Percentiles rank a stretch among this genome's conserved stretches.
These are phyloP conservation scores for Dryobota labecula DNA, from an alignment of 2,888 invertebrate genomes.

Conservation along the genomic window DNA sequence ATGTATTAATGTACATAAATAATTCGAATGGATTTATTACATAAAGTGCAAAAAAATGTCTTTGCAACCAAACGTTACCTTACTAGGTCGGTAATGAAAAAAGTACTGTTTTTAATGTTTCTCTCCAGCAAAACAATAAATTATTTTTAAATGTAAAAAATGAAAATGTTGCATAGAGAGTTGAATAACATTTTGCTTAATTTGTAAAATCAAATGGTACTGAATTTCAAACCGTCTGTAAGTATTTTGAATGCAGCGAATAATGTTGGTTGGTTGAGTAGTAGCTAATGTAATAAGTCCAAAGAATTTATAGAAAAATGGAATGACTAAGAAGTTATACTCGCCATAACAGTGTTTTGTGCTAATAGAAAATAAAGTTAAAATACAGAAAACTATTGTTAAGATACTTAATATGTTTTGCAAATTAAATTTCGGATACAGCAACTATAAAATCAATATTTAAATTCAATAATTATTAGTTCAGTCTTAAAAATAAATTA, in stretches of 20 bases:
- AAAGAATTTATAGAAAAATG: constrained; percentile 64
- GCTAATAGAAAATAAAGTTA: constrained; percentile 63
- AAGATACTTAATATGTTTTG: constrained; percentile 62
- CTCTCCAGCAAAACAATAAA: constrained; percentile 22
- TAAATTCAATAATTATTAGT: constrained; percentile 76
- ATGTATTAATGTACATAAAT: constrained; percentile 46
- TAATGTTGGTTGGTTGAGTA: background rate
- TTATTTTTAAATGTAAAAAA: constrained; percentile 64
- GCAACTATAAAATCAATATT: constrained; percentile 63
- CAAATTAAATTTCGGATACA: constrained; percentile 56
- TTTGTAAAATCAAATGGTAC: background rate
- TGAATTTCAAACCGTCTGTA: background rate
- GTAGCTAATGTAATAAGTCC: constrained; percentile 60
- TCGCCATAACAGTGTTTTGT: constrained; percentile 72
- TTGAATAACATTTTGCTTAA: no score
- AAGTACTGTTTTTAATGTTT: background rate
- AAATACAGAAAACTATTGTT: constrained; percentile 54
- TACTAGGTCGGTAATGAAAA: background rate
- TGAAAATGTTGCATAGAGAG: constrained; percentile 38
- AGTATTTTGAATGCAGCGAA: background rate
- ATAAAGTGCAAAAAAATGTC: constrained; percentile 14
- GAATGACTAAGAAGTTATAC: constrained; percentile 78
- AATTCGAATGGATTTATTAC: constrained; percentile 54
- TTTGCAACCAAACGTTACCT: background rate
- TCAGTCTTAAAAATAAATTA: constrained; percentile 86